Evolutionary conservation across 2,888 invertebrate species (phyloP).

Genomic region (Nemapogon koenigi): DNA sequence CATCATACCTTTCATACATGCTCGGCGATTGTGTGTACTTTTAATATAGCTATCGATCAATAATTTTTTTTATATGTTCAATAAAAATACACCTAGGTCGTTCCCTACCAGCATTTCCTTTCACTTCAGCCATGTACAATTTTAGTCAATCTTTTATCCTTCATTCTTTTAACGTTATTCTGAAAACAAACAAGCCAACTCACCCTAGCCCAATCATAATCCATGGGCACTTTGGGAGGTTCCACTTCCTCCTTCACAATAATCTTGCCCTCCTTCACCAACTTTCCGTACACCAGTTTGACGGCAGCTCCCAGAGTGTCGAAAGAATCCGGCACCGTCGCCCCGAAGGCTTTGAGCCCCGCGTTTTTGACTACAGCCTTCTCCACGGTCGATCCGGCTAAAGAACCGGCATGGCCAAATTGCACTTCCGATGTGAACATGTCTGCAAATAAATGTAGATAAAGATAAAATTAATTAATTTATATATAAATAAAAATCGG

Average conservation of each 20-base stretch:
- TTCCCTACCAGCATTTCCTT: no score
- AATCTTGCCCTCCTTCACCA: slow-evolving; percentile 85
- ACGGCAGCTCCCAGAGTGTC: slow-evolving; percentile 76
- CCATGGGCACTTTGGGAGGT: slow-evolving; percentile 99
- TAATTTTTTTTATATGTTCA: no score
- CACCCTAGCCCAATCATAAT: slow-evolving; percentile 95
- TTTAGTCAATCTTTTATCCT: no score
- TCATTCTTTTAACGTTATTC: no score
- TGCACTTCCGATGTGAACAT: slow-evolving; percentile 93
- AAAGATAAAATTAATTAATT: not conserved
- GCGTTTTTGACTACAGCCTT: slow-evolving; percentile 94
- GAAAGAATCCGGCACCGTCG: slow-evolving; percentile 90
- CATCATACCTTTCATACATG: no score
- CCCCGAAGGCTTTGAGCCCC: slow-evolving; percentile 82
- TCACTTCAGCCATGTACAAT: no score
- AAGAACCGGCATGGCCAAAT: slow-evolving; percentile 99
- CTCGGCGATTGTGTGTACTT: no score
- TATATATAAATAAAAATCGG: not conserved
- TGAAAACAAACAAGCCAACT: slow-evolving; percentile 28
- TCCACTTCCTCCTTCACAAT: slow-evolving; percentile 90
- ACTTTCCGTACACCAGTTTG: slow-evolving; percentile 69
- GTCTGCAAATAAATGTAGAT: slow-evolving; percentile 36
- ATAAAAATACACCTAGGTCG: no score
- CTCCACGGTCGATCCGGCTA: slow-evolving; percentile 92
- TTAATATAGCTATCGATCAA: no score